Evolutionary conservation across 53 echinoderm and acorn worm genomes (phyloP).

Genomic region (Hippasteria phrygiana): DNA sequence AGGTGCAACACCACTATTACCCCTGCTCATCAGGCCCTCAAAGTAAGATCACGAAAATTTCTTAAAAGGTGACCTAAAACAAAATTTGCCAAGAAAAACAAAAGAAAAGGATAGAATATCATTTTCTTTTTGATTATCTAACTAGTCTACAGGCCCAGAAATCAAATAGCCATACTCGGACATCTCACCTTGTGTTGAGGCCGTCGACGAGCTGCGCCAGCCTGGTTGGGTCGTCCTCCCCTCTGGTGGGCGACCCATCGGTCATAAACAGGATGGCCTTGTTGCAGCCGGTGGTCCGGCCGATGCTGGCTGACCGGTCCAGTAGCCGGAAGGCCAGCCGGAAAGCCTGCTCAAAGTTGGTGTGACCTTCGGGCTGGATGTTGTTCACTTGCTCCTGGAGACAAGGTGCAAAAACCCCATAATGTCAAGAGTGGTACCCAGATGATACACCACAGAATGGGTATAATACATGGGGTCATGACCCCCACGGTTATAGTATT

Average conservation of each 20-base stretch:
- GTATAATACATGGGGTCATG: too few relatives aligned
- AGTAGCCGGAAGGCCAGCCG: conserved; percentile 53
- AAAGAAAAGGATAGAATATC: too few relatives aligned
- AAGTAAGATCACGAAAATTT: too few relatives aligned
- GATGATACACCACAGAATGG: not conserved
- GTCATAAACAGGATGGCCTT: conserved; percentile 71
- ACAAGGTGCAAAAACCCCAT: not conserved
- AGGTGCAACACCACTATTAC: too few relatives aligned
- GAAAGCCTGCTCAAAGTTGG: conserved; percentile 73
- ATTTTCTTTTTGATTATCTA: too few relatives aligned
- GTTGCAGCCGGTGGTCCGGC: conserved; percentile 60
- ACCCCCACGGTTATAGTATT: too few relatives aligned
- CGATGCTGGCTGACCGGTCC: conserved; percentile 58
- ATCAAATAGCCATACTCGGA: too few relatives aligned
- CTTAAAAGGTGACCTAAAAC: too few relatives aligned
- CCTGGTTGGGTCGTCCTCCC: conserved; percentile 38
- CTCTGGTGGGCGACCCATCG: conserved; percentile 68
- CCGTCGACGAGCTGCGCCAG: conserved; percentile 44
- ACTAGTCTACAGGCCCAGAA: too few relatives aligned
- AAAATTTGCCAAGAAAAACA: too few relatives aligned
- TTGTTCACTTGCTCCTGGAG: conserved; percentile 53
- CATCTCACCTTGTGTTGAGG: conserved; percentile 52
- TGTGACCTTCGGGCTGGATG: conserved; percentile 57
- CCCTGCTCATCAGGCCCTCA: too few relatives aligned
- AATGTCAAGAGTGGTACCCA: not conserved